These are phyloP conservation scores for Motacilla alba DNA, from an alignment of 2,113 vertebrate genomes.

Conservation along the genomic window DNA sequence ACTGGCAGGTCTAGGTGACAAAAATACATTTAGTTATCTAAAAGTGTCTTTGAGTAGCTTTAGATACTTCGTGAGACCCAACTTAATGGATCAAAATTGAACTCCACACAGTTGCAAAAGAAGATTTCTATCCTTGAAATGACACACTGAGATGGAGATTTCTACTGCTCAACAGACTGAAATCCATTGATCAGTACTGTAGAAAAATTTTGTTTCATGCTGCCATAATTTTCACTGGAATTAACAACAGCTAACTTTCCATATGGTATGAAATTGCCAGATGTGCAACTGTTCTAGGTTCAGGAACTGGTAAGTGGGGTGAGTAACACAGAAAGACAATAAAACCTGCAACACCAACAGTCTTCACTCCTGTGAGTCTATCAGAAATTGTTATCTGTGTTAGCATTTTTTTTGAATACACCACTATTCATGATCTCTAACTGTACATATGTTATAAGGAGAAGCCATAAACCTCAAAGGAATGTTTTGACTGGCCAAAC, in stretches of 20 bases:
- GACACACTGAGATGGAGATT: background rate
- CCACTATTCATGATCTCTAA: background rate
- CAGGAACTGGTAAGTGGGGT: background rate
- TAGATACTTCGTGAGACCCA: rapidly evolving
- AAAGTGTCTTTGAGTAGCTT: background rate
- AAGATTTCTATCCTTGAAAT: background rate
- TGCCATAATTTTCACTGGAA: background rate
- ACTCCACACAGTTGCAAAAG: background rate
- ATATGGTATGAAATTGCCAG: background rate
- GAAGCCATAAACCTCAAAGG: background rate
- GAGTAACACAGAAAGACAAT: background rate
- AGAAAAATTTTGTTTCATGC: background rate
- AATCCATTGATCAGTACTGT: background rate
- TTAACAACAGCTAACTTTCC: background rate
- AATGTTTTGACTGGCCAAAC: background rate
- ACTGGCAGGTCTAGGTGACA: background rate
- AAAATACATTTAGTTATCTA: background rate
- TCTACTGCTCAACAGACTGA: background rate
- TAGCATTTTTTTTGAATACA: background rate
- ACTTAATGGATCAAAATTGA: background rate
- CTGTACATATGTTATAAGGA: background rate
- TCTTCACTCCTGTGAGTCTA: background rate
- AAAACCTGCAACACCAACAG: background rate
- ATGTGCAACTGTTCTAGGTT: background rate
- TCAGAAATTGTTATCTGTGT: background rate